phyloP scores from a whole-genome alignment of 2,113 vertebrate species.

The Neomonachus schauinslandi region DNA sequence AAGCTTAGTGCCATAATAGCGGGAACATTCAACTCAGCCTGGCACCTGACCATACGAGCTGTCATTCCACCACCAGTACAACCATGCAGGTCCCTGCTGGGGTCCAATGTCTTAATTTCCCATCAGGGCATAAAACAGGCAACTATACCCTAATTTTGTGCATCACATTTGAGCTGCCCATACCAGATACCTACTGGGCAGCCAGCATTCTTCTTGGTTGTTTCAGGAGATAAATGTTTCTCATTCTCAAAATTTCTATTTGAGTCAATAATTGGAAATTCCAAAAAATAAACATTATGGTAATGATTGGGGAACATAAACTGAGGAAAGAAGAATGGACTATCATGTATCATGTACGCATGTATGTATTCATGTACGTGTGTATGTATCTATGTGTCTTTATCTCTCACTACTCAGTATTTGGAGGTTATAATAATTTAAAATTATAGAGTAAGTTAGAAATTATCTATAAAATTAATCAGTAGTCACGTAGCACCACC shows the following conservation, averaged over 20 bases:
- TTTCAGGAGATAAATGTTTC: background rate
- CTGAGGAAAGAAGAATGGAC: background rate
- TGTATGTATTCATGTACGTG: background rate
- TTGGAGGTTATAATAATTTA: background rate
- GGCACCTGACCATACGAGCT: background rate
- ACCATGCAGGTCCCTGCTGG: too few relatives aligned
- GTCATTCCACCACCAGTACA: background rate
- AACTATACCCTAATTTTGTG: background rate
- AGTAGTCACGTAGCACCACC: background rate
- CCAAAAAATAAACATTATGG: background rate
- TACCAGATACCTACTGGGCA: background rate
- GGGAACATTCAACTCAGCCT: background rate
- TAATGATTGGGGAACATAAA: background rate
- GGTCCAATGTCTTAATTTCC: background rate
- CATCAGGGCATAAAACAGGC: background rate
- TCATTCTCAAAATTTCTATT: background rate
- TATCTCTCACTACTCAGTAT: background rate
- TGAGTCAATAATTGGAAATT: background rate
- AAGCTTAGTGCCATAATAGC: background rate
- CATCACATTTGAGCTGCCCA: background rate
- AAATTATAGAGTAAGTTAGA: background rate
- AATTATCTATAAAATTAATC: background rate
- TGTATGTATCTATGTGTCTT: background rate
- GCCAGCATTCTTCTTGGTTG: background rate
- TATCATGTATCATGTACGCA: background rate